These are phyloP conservation scores for Drosophila lacertosa DNA, from an alignment of 1,140 invertebrate species.

Conservation along the genomic window DNA sequence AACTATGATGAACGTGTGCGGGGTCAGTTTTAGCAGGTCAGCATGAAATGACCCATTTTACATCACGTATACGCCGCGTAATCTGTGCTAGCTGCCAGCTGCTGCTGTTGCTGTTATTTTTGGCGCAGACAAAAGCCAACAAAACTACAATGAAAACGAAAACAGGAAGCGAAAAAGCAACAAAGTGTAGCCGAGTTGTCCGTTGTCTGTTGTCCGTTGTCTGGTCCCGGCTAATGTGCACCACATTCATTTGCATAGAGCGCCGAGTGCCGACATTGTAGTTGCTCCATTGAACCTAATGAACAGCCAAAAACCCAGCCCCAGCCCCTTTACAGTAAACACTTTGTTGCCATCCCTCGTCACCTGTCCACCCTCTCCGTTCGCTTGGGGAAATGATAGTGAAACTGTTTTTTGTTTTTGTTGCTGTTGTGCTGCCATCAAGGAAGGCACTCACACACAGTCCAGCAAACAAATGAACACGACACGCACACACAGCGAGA, in stretches of 20 bases:
- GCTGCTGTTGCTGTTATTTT: too few species aligned
- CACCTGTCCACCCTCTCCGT: conserved; percentile 16
- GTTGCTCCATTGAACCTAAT: conserved; percentile 56
- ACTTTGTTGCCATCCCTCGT: conserved; percentile 36
- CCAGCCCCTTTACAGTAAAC: conserved; percentile 26
- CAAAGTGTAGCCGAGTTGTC: conserved; percentile 32
- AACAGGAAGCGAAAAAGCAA: conserved; percentile 33
- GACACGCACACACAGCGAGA: conserved; percentile 7
- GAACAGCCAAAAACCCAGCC: conserved; percentile 27
- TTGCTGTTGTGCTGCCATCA: conserved; percentile 26
- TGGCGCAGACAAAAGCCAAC: conserved; percentile 19
- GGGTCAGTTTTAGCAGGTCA: conserved; percentile 4
- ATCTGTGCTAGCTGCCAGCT: too few species aligned
- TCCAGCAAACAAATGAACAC: conserved; percentile 29
- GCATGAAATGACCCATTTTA: conserved; percentile 23
- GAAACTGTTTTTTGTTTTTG: conserved; percentile 43
- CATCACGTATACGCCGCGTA: conserved; percentile 50
- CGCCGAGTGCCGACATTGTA: conserved; percentile 21
- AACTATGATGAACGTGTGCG: conserved; percentile 6
- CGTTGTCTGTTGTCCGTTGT: conserved; percentile 40
- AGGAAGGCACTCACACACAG: conserved; percentile 37
- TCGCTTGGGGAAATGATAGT: conserved; percentile 75
- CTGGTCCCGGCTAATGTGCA: conserved; percentile 60
- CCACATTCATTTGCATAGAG: conserved; percentile 54
- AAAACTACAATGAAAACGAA: conserved; percentile 58